A percentile compares a stretch with the other conserved stretches of the same genome.
phyloP scores from a whole-genome alignment of 2,113 vertebrate genomes.

The Sula dactylatra region DNA sequence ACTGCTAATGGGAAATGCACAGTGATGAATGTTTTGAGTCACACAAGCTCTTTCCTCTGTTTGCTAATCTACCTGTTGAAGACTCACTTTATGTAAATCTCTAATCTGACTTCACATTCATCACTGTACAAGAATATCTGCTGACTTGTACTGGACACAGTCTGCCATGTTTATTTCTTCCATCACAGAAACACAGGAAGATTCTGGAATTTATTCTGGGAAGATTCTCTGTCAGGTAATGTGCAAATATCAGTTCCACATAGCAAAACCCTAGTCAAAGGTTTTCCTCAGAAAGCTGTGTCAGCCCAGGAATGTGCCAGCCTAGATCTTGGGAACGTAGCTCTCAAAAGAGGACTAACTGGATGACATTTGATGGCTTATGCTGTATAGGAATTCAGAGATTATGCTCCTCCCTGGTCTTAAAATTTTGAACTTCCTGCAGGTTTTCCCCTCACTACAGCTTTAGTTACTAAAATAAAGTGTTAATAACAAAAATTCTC shows the following conservation, averaged over 20 bases:
- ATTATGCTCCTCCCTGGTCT: neutral
- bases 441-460: neutral
- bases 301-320: neutral
- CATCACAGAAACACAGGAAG: neutral
- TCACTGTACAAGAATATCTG: neutral
- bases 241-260: neutral
- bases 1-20: neutral
- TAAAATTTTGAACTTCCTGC: neutral
- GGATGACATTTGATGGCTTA: neutral
- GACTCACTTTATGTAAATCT: neutral
- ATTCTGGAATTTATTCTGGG: neutral
- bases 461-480: neutral
- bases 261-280: neutral
- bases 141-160: neutral
- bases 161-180: neutral
- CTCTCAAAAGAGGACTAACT: neutral
- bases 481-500: too few relatives aligned
- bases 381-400: neutral
- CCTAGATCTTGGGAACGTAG: neutral
- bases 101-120: neutral
- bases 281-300: neutral
- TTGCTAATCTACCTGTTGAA: neutral
- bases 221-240: neutral
- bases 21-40: rapidly evolving
- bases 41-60: neutral